Percentiles rank a stretch among this genome's conserved stretches.
phyloP scores from a whole-genome alignment of 2,888 invertebrate species.

The Tinea semifulvella region DNA sequence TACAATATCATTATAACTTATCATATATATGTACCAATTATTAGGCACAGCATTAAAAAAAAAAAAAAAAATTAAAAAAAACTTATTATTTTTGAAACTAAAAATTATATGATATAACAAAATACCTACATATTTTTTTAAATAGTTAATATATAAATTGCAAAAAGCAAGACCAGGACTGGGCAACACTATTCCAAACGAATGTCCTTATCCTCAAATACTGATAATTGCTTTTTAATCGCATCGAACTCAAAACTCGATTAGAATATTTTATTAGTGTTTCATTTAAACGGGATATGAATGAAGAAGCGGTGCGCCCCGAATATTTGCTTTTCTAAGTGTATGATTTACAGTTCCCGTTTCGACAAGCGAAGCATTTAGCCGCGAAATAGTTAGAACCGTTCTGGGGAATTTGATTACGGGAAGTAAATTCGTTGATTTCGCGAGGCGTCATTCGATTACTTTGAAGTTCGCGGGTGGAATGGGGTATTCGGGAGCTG shows the following conservation, averaged over 20 bases:
- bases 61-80: too few relatives aligned
- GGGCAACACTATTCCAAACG: too few relatives aligned
- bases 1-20: too few relatives aligned
- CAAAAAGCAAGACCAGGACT: too few relatives aligned
- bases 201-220: slow-evolving; percentile 8
- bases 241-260: not conserved
- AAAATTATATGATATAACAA: too few relatives aligned
- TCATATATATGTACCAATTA: too few relatives aligned
- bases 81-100: too few relatives aligned
- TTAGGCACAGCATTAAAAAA: too few relatives aligned
- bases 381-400: slow-evolving; percentile 6
- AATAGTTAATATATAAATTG: too few relatives aligned
- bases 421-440: slow-evolving; percentile 8
- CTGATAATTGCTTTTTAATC: slow-evolving; percentile 13
- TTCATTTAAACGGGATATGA: slow-evolving; percentile 14
- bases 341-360: slow-evolving; percentile 10
- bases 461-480: slow-evolving; percentile 9
- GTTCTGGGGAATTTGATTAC: slow-evolving; percentile 9
- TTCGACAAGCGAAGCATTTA: slow-evolving; percentile 9
- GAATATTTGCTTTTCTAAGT: slow-evolving; percentile 7
- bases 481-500: not conserved
- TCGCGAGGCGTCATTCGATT: slow-evolving; percentile 11
- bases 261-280: slow-evolving; percentile 13
- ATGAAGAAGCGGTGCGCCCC: slow-evolving; percentile 1
- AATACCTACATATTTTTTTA: too few relatives aligned